These are phyloP conservation scores for Notocelia uddmanniana DNA, from an alignment of 2,888 invertebrate genomes.

Conservation along the genomic window DNA sequence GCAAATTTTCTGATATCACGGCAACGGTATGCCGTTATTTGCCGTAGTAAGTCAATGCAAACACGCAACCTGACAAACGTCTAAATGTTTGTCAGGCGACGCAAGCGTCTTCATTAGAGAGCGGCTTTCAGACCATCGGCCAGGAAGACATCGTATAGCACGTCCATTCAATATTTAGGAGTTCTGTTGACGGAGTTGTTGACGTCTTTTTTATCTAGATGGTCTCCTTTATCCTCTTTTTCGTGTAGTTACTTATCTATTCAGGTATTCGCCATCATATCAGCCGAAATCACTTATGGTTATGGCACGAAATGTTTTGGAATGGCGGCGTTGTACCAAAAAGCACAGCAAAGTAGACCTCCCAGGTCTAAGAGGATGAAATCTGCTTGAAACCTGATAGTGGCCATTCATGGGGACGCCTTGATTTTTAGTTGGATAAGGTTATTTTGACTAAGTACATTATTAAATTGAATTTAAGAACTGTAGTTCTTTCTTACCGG, in stretches of 20 bases:
- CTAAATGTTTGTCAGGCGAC: slow-evolving; percentile 42
- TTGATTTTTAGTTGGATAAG: too few species aligned
- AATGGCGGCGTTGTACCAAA: too few species aligned
- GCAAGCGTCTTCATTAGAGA: slow-evolving; percentile 45
- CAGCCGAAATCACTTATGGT: background rate
- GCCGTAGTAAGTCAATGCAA: slow-evolving; percentile 47
- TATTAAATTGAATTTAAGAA: too few species aligned
- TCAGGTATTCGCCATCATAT: background rate
- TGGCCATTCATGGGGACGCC: too few species aligned
- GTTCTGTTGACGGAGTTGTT: background rate
- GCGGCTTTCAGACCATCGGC: slow-evolving; percentile 48
- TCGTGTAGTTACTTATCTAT: background rate
- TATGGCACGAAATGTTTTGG: too few species aligned
- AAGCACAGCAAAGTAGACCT: too few species aligned
- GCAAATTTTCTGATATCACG: background rate
- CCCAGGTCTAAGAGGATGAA: too few species aligned
- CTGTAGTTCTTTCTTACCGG: too few species aligned
- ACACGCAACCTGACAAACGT: slow-evolving; percentile 46
- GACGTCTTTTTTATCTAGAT: background rate
- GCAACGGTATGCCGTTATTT: background rate
- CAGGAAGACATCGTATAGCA: background rate
- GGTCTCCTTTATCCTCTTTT: background rate
- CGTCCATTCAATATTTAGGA: background rate
- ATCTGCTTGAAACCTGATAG: background rate
- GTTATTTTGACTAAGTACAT: too few species aligned